Percentiles rank a stretch among this genome's conserved stretches.
Evolutionary conservation across 2,888 invertebrate genomes (phyloP).

Genomic region (Heliconius sara): DNA sequence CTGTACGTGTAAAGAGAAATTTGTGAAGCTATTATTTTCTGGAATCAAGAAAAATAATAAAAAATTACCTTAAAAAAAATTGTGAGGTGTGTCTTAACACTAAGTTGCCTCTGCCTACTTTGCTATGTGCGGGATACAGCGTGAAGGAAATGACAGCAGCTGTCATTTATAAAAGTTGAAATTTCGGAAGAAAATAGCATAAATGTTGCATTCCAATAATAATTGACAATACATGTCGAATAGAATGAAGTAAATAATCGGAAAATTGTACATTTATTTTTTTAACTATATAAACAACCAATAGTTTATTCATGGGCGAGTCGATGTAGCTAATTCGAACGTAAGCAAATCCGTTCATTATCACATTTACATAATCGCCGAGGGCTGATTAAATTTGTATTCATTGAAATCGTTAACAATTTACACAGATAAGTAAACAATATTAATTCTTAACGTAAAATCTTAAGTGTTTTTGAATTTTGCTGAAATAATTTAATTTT

Average conservation of each 20-base stretch:
- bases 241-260: not conserved
- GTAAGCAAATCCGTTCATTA: constrained; percentile 69
- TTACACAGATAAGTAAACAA: constrained; percentile 40
- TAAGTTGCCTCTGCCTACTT: too few species aligned
- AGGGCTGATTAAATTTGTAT: constrained; percentile 72
- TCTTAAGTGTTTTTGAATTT: constrained; percentile 7
- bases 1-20: too few species aligned
- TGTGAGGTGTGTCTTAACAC: too few species aligned
- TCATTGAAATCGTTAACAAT: constrained; percentile 54
- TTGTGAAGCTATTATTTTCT: too few species aligned
- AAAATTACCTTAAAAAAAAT: not conserved
- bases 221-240: not conserved
- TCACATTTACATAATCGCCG: constrained; percentile 74
- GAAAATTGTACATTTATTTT: not conserved
- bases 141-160: too few species aligned
- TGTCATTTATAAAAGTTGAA: too few species aligned
- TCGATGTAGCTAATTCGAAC: constrained; percentile 63
- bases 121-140: too few species aligned
- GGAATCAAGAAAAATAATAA: too few species aligned
- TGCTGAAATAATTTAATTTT: not conserved
- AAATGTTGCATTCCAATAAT: not conserved
- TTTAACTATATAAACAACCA: constrained; percentile 3
- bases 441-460: constrained; percentile 26
- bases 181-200: not conserved
- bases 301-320: constrained; percentile 54